A percentile compares a stretch with the other conserved stretches of the same genome.
Evolutionary conservation across 1,140 invertebrate genomes (phyloP).

Genomic region (Tetragnatha versicolor): DNA sequence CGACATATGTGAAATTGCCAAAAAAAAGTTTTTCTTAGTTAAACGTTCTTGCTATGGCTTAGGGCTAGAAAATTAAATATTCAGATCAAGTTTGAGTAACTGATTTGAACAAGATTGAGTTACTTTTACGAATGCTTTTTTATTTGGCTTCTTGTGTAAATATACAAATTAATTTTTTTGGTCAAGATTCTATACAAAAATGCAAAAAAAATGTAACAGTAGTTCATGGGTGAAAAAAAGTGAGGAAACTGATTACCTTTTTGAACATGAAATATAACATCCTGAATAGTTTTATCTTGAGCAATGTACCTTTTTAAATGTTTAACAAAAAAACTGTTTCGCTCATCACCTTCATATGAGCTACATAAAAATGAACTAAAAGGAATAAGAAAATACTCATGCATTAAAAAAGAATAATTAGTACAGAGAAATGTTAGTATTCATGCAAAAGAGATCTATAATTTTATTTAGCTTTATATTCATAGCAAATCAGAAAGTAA

Average conservation of each 20-base stretch:
- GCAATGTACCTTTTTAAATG: conserved; percentile 29
- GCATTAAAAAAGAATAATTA: background rate
- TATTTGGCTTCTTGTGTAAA: too few relatives aligned
- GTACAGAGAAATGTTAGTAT: background rate
- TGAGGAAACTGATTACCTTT: conserved; percentile 3
- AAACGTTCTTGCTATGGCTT: too few relatives aligned
- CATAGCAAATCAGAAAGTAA: background rate
- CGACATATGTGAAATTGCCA: too few relatives aligned
- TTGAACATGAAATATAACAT: conserved; percentile 13
- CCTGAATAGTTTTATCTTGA: conserved; percentile 15
- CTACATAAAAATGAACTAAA: conserved; percentile 13
- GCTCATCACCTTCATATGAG: conserved; percentile 21
- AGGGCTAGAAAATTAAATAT: too few relatives aligned
- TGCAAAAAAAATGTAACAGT: too few relatives aligned
- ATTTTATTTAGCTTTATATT: background rate
- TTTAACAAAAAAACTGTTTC: conserved; percentile 33
- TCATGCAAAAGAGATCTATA: background rate
- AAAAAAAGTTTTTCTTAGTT: too few relatives aligned
- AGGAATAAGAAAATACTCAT: background rate
- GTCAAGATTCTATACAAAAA: too few relatives aligned
- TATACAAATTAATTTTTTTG: too few relatives aligned
- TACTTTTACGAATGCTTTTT: too few relatives aligned
- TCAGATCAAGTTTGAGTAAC: too few relatives aligned
- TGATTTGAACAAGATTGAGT: too few relatives aligned
- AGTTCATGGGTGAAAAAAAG: too few relatives aligned